Evolutionary conservation across 92 coral and sea anemone species (phyloP), one percentile per base, ranked within the genome.

Genomic region (Siderastrea radians): DNA sequence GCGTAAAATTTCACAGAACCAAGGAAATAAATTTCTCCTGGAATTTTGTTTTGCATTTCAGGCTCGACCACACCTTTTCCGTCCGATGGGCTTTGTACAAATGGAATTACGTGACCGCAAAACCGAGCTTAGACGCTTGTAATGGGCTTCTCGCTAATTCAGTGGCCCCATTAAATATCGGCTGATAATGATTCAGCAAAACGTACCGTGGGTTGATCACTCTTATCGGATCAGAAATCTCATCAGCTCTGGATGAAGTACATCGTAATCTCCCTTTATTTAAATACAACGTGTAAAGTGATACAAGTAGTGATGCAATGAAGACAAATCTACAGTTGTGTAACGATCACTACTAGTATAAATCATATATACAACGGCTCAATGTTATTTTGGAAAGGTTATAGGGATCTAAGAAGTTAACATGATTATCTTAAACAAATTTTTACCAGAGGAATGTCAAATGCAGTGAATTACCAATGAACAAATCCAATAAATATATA

Each of bases 401-500:
- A 64, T n/a, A n/a, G n/a, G 26, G 48, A 26, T 26, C 72, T 67
- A 38, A 67, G 9, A 38, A 67, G 49, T 67, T 68, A 68, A 68
- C 50, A 68, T 68, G 50, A 68, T 68, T 68, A 68, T 12, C 4
- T 26, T 26, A 26, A 49, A 8, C 61, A 55, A 7, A 55, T 11
- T 55, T 55, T 55, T 55, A 7, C 61, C 8, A 2, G 14, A 68
- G 12, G 73, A 68, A 68, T 44, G 73, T 68, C 45, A 8, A 44
- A 10, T 68, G 17, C 26, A 61, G 16, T 16, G 19, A 61, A 61
- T 68, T 68, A 6, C 19, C 45, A 8, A 50, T 14, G 61, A 8
- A 47, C 14, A 47, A 68, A 68, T 68, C 73, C 73, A 68, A 44
- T 68, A 68, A 68, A 68, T 44, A n/a, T 12, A 7, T 68, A 50